Base-by-base conservation (phyloP, 2,888 invertebrate species). In the Seira musarum region DNA sequence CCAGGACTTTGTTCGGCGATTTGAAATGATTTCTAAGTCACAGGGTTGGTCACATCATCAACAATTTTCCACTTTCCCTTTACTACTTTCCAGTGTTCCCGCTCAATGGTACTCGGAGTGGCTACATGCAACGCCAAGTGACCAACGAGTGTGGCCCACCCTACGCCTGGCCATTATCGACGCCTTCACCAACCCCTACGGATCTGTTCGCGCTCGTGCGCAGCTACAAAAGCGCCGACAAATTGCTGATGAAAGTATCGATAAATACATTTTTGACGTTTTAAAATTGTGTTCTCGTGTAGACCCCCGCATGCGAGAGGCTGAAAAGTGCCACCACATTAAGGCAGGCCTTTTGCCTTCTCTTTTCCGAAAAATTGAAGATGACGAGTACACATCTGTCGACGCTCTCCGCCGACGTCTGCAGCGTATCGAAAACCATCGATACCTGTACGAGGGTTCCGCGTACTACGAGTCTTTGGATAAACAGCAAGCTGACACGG, bases 251-350 rank as follows among this genome's bases (percentile, higher is more conserved):
- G 69, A 69, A 22, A 53, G 53, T 22, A 53, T 49, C 10, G 69
- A 69, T 19, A n/a, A 13, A 3, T 69, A 69, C 19, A 8, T 69
- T 13, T 69, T n/a, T n/a, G 69, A 49, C n/a, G n/a, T 49, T 13
- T 1, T 69, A n/a, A 24, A 40, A 2, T n/a, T 69, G 1, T 49
- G 24, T 5, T 25, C 25, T 10, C n/a, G 25, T 1, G 69, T 30
- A 1, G 57, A 53, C 57, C 22, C 10, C 8, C n/a, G 22, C 2
- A 69, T 69, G 69, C 17, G 53, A 13, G 53, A 69, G 1, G 1
- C n/a, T 1, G 35, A 25, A n/a, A 69, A 69, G n/a, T 53, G 49
- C 19, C 8, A 13, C 6, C 19, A 49, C 21, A 19, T 69, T 19
- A 49, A 21, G 6, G 1, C 25, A 8, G 69, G 69, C 2, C 24